Evolutionary conservation across 1,140 invertebrate genomes (phyloP), one percentile per base, ranked within the genome.

Genomic region (Triops longicaudatus): DNA sequence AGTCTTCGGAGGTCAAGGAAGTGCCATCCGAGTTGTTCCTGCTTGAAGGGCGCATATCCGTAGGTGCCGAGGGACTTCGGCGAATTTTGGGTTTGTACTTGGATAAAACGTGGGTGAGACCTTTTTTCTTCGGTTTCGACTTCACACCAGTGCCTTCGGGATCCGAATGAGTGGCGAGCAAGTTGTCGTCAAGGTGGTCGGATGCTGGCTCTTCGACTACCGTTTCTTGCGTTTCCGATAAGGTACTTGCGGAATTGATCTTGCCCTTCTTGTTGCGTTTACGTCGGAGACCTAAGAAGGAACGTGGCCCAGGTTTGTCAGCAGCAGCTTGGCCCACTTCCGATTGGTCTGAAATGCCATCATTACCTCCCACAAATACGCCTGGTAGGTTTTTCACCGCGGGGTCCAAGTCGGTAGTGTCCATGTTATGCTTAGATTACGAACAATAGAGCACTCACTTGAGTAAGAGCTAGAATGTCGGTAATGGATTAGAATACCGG

Each of bases 11-110:
- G 50, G 50, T 63, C 50, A 63, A 10, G 22, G 50, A 63, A 14
- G 50, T 63, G 5, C 50, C 50, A 63, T 63, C 50, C 17, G 50
- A 63, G 22, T 63, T 63, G 50, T 63, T 63, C 17, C 50, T 63
- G 22, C 50, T 63, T 63, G n/a, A 7, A 63, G 50, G n/a, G 50
- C 50, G 50, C 50, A 63, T 63, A 63, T 63, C 50, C 50, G 50
- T 63, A 63, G 50, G 50, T 63, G 50, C 50, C 50, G 50, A 63
- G 22, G 50, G 50, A 63, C 50, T 63, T 63, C 50, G 50, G 3
- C 50, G 50, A 22, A 63, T 63, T 63, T 63, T 63, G 50, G 50
- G 50, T 22, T 22, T 63, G 9, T 63, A 63, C 50, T 63, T 63
- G 50, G 50, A 63, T 14, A 63, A 63, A 63, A 63, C 50, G 50